These are phyloP conservation scores for Fopius arisanus DNA, from an alignment of 1,140 invertebrate species.

Conservation along the genomic window DNA sequence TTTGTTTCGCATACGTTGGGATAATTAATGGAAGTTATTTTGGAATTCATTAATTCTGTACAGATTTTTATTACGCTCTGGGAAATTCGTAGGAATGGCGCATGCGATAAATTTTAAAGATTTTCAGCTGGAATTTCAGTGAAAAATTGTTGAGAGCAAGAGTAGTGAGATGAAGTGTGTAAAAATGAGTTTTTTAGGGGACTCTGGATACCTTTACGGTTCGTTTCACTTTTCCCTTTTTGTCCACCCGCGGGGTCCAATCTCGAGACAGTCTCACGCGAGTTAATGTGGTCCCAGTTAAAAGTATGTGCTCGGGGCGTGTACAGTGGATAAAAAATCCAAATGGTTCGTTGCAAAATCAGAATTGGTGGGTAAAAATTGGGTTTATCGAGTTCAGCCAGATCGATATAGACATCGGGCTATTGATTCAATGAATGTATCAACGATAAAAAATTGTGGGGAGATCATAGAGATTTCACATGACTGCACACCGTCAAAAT, in stretches of 20 bases:
- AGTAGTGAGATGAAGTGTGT: background rate
- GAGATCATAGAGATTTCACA: too few relatives aligned
- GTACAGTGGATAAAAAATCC: background rate
- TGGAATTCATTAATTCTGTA: too few relatives aligned
- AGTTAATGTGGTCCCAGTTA: background rate
- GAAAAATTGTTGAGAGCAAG: background rate
- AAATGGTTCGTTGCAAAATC: conserved; percentile 7
- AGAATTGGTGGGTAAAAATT: background rate
- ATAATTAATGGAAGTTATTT: too few relatives aligned
- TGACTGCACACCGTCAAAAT: too few relatives aligned
- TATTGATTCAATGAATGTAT: background rate
- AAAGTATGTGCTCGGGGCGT: background rate
- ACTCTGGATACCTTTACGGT: background rate
- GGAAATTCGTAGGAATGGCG: too few relatives aligned
- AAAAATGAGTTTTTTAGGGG: background rate
- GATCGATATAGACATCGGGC: background rate
- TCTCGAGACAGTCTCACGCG: conserved; percentile 28
- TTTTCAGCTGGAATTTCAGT: too few relatives aligned
- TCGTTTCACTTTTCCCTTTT: conserved; percentile 12
- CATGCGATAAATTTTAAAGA: too few relatives aligned
- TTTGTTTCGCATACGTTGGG: too few relatives aligned
- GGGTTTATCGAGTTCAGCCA: background rate
- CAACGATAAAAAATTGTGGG: background rate
- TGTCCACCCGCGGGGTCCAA: conserved; percentile 7
- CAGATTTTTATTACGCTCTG: too few relatives aligned